Evolutionary conservation across 2,888 invertebrate species (phyloP).

Genomic region (Electrophaes corylata): DNA sequence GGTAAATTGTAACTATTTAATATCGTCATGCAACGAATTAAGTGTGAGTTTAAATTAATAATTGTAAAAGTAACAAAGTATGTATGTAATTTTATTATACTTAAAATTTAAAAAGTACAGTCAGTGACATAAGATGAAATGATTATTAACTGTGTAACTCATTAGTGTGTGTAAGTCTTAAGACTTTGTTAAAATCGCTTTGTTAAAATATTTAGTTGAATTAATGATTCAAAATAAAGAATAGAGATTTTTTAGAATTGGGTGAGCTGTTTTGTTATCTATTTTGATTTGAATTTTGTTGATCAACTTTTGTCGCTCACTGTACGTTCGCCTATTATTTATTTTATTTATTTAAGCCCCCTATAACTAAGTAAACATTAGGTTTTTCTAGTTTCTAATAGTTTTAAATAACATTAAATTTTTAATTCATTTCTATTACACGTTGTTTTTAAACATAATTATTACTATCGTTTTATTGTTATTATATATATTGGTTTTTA

Average conservation of each 20-base stretch:
- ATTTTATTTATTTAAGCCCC: too few species aligned
- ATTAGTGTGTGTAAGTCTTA: too few species aligned
- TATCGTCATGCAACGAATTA: slow-evolving; percentile 1
- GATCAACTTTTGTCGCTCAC: neutral
- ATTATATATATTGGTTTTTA: too few species aligned
- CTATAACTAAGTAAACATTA: too few species aligned
- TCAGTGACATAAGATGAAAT: neutral
- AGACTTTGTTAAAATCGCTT: too few species aligned
- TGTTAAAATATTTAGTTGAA: too few species aligned
- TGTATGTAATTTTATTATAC: neutral
- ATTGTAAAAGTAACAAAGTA: neutral
- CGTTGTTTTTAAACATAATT: too few species aligned
- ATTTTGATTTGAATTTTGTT: neutral
- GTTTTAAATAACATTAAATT: too few species aligned
- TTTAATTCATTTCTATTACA: too few species aligned
- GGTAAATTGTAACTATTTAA: neutral
- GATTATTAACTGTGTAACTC: too few species aligned
- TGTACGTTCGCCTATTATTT: neutral
- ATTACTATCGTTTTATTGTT: too few species aligned
- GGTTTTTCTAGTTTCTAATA: too few species aligned
- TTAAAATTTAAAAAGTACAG: neutral
- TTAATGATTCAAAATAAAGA: neutral
- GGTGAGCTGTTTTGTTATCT: neutral
- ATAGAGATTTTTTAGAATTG: neutral
- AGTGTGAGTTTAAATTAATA: slow-evolving; percentile 2